A percentile compares a stretch with the other conserved stretches of the same genome.
These are phyloP conservation scores for Sitta europaea DNA, from an alignment of 2,113 vertebrate species.

Conservation along the genomic window DNA sequence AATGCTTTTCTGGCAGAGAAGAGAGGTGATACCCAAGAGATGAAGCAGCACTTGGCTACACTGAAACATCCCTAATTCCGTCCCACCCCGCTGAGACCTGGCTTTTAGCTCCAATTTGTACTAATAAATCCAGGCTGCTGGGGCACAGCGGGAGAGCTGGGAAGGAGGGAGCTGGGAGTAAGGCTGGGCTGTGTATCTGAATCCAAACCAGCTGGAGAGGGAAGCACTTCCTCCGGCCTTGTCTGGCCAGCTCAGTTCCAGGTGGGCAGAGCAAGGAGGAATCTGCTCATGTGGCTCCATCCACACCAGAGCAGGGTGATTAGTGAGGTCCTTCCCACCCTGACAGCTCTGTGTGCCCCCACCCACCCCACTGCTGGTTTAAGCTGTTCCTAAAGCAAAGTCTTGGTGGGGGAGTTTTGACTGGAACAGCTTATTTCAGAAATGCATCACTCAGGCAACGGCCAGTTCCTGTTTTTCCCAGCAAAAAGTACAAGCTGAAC, in stretches of 20 bases:
- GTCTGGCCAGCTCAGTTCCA: background rate
- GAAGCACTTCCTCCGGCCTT: rapidly evolving
- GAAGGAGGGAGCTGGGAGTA: background rate
- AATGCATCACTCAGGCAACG: rapidly evolving
- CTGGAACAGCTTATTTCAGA: background rate
- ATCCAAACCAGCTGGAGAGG: background rate
- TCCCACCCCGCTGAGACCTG: background rate
- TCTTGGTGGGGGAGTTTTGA: background rate
- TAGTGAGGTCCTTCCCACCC: rapidly evolving
- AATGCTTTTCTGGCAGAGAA: background rate
- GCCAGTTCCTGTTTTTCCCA: background rate
- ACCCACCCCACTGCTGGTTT: rapidly evolving
- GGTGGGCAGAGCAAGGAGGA: background rate
- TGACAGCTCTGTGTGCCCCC: background rate
- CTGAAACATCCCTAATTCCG: background rate
- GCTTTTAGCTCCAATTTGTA: background rate
- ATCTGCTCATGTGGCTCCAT: background rate
- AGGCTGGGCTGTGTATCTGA: background rate
- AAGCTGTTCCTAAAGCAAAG: background rate
- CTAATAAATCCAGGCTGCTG: background rate
- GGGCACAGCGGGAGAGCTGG: background rate
- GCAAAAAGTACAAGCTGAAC: background rate
- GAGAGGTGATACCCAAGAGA: background rate
- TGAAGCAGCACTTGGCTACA: background rate
- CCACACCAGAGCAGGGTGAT: background rate